Evolutionary conservation across 2,888 invertebrate genomes (phyloP).

Genomic region (Acleris sparsana): DNA sequence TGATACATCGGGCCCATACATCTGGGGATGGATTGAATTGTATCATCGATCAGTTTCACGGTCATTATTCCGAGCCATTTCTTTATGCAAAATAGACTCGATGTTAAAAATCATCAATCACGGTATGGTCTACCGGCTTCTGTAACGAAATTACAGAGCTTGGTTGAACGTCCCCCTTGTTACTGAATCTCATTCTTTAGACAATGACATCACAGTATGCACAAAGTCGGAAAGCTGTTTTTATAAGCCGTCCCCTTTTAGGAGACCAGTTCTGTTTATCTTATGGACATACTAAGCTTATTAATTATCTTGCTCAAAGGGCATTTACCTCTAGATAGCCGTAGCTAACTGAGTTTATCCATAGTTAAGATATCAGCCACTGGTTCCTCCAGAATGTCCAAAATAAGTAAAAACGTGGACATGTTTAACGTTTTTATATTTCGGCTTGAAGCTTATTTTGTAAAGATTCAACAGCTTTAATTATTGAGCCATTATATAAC

Average conservation of each 20-base stretch:
- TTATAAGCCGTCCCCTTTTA: slow-evolving; percentile 25
- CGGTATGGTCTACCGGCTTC: slow-evolving; percentile 40
- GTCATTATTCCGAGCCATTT: slow-evolving; percentile 39
- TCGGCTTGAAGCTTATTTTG: no score
- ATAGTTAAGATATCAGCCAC: neutral
- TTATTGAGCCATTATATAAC: no score
- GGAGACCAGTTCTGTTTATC: slow-evolving; percentile 5
- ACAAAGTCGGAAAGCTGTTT: slow-evolving; percentile 48
- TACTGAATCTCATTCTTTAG: slow-evolving; percentile 20
- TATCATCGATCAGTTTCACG: slow-evolving; percentile 44
- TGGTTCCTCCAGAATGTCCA: neutral
- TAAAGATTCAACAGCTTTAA: no score
- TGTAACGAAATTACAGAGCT: slow-evolving; percentile 7
- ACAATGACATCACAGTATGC: slow-evolving; percentile 48
- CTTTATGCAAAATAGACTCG: slow-evolving; percentile 38
- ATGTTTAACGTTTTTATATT: no score
- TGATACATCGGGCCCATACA: slow-evolving; percentile 20
- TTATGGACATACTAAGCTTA: slow-evolving; percentile 3
- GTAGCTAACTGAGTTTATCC: neutral
- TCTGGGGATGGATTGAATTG: slow-evolving; percentile 43
- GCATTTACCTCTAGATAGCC: slow-evolving; percentile 12
- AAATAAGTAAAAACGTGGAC: no score
- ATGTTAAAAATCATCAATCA: slow-evolving; percentile 51
- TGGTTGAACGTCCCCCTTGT: slow-evolving; percentile 53
- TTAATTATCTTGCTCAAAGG: slow-evolving; percentile 13